Conservation (phyloP, 2,888 invertebrate species). For the Hymenopus coronatus region DNA sequence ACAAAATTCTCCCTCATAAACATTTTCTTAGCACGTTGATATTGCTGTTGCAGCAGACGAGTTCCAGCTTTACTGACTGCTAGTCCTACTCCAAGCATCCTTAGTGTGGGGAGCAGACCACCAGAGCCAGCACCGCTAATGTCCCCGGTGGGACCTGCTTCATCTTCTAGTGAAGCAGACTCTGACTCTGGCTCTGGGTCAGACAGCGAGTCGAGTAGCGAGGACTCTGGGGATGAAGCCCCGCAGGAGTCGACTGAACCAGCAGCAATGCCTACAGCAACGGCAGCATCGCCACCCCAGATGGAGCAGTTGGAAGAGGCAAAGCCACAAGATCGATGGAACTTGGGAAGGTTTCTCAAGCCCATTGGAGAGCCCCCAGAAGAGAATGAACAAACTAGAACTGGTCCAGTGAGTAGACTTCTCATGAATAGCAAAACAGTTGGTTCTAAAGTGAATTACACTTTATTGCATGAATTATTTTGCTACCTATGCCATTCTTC, state of each 20-base stretch:
- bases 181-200: slow-evolving; percentile 49
- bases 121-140: slow-evolving; percentile 25
- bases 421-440: no score
- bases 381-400: background rate
- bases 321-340: slow-evolving; percentile 45
- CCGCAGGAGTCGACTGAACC: slow-evolving; percentile 33
- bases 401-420: background rate
- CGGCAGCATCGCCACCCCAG: slow-evolving; percentile 28
- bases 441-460: no score
- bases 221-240: slow-evolving; percentile 53
- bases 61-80: slow-evolving; percentile 35
- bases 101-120: slow-evolving; percentile 3
- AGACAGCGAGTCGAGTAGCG: slow-evolving; percentile 45
- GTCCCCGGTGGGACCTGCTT: slow-evolving; percentile 48
- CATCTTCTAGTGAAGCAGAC: slow-evolving; percentile 47
- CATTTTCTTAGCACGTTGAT: background rate
- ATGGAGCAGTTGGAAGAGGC: slow-evolving; percentile 49
- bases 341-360: slow-evolving; percentile 45
- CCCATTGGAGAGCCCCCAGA: background rate
- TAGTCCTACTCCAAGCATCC: slow-evolving; percentile 17
- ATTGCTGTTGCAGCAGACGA: background rate
- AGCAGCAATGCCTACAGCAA: background rate
- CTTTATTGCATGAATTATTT: no score
- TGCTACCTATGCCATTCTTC: no score
- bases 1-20: background rate